phyloP scores from a whole-genome alignment of 2,113 vertebrate species.

The Cephalopholis sonnerati region DNA sequence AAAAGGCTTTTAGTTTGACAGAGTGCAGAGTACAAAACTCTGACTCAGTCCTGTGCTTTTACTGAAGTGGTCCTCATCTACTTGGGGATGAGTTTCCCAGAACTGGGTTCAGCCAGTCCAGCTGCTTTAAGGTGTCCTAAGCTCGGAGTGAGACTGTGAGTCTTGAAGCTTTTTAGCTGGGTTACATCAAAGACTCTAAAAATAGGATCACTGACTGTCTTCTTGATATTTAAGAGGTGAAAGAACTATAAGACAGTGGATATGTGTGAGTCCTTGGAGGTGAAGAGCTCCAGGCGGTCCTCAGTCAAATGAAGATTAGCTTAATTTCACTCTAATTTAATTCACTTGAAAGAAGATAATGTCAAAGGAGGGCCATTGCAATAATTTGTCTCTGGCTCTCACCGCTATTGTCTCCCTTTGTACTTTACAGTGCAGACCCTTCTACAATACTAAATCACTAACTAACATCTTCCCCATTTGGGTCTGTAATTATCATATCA shows the following conservation, averaged over 20 bases:
- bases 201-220: slow-evolving; percentile 39
- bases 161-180: slow-evolving; percentile 14
- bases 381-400: slow-evolving; percentile 47
- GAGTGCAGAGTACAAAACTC: slow-evolving; percentile 7
- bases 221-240: slow-evolving; percentile 27
- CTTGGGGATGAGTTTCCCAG: neutral
- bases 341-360: slow-evolving; percentile 50
- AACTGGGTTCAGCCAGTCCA: slow-evolving; percentile 20
- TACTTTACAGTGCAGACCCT: slow-evolving; percentile 22
- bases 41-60: slow-evolving; percentile 1
- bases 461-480: slow-evolving; percentile 20
- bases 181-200: slow-evolving; percentile 50
- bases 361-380: slow-evolving; percentile 52
- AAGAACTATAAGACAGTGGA: slow-evolving; percentile 13
- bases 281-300: slow-evolving; percentile 33
- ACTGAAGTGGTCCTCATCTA: slow-evolving; percentile 1
- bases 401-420: slow-evolving; percentile 49
- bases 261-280: slow-evolving; percentile 34
- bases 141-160: slow-evolving; percentile 16
- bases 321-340: slow-evolving; percentile 65
- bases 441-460: slow-evolving; percentile 36
- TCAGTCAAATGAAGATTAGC: slow-evolving; percentile 54
- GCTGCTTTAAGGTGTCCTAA: slow-evolving; percentile 14
- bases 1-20: slow-evolving; percentile 6
- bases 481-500: slow-evolving; percentile 1